Evolutionary conservation across 2,797 vertebrate genomes (phyloP), one percentile per base, ranked within the genome.

Genomic region (Crax fasciolata): DNA sequence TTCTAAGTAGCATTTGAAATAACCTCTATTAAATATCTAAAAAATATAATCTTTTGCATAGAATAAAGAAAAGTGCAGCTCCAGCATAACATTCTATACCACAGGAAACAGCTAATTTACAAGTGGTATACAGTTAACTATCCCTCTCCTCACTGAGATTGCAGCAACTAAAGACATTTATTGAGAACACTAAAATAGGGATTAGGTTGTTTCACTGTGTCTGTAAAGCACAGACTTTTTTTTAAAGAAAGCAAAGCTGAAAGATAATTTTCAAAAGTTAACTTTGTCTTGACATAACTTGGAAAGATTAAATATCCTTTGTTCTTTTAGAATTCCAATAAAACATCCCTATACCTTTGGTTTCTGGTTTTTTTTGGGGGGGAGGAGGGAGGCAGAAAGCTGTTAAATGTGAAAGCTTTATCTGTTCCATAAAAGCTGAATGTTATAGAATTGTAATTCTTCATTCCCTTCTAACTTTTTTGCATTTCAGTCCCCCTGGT

Each of bases 31-130:
- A 94, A 93, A 97, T 61, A 94, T 19, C 54, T 87, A 87, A 83
- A 96, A 94, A 84, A 93, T 85, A 92, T 3, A 70, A 30, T 62
- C 11, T 88, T 93, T 95, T 97, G 97, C 96, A 97, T 96, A 97
- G 95, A 93, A 63, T 73, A 95, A 91, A 93, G 48, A 48, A 96
- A 91, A 96, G 84, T 95, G 95, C 96, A 95, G 83, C 87, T 95
- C 93, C 66, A 93, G 68, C 30, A 2, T 52, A 88, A 79, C 48
- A 88, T 68, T 84, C 78, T 49, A 80, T 61, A 94, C 79, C 61
- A 94, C 77, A 67, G 85, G 68, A 91, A 84, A 70, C 23, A 8
- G 44, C 28, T 84, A 38, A 74, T 71, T 93, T 62, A 84, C 1
- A 1, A 68, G 39, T 70, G 57, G 62, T n/a, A 76, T 18, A 84